phyloP scores from a whole-genome alignment of 2,113 vertebrate genomes.

The Scalopus aquaticus region DNA sequence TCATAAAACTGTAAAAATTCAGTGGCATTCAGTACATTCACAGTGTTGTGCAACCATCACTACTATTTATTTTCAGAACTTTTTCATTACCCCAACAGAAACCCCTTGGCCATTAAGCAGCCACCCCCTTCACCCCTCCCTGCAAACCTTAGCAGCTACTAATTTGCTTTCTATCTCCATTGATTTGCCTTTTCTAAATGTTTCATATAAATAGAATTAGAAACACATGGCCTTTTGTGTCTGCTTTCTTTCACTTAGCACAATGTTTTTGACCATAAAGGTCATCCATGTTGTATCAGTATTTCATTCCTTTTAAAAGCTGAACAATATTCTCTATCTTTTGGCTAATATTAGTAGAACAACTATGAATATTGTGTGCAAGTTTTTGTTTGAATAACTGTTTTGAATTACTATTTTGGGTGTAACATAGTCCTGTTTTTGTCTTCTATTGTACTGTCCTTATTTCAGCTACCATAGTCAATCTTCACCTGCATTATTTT shows the following conservation, averaged over 20 bases:
- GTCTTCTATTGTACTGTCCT: background rate
- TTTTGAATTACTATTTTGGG: background rate
- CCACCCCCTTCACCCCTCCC: background rate
- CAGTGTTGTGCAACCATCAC: rapidly evolving
- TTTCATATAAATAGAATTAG: background rate
- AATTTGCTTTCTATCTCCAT: background rate
- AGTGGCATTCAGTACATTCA: background rate
- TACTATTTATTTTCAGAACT: background rate
- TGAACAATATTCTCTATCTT: background rate
- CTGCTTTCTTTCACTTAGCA: background rate
- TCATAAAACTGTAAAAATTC: background rate
- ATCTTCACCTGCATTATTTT: no score
- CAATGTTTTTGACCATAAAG: background rate
- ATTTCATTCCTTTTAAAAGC: background rate
- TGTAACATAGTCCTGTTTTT: background rate
- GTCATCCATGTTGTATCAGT: no score
- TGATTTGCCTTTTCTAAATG: background rate
- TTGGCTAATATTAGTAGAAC: background rate
- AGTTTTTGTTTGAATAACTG: background rate
- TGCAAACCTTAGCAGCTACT: background rate
- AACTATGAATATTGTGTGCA: background rate
- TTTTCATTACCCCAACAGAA: background rate
- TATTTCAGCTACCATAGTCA: background rate
- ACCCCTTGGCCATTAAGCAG: background rate
- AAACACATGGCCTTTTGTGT: background rate